Percentiles rank a stretch among this genome's conserved stretches.
These are phyloP conservation scores for Hiodon alosoides DNA, from an alignment of 2,113 vertebrate species.

Conservation along the genomic window DNA sequence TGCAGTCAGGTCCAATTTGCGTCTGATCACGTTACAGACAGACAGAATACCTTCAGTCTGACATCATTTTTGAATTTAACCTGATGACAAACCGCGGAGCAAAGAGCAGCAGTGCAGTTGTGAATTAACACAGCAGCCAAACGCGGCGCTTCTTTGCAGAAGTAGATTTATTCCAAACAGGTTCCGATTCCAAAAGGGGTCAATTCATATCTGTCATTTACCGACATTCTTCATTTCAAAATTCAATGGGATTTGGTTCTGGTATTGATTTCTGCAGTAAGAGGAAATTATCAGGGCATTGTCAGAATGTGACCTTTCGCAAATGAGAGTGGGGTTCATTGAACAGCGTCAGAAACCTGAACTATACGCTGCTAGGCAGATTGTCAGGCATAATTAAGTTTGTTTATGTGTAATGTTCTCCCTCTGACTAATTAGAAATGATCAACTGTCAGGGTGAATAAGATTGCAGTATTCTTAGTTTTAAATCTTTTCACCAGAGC, in stretches of 20 bases:
- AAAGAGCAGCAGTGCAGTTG: conserved; percentile 20
- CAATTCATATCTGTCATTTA: conserved; percentile 48
- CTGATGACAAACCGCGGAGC: not conserved
- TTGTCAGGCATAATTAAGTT: conserved; percentile 17
- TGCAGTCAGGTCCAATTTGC: not conserved
- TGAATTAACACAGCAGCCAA: conserved; percentile 9
- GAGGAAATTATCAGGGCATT: conserved; percentile 50
- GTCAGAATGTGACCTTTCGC: conserved; percentile 49
- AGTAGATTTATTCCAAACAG: conserved; percentile 30
- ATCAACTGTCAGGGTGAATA: conserved; percentile 29
- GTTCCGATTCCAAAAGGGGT: conserved; percentile 27
- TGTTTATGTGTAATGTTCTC: conserved; percentile 31
- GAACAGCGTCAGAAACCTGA: conserved; percentile 3
- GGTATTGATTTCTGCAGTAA: conserved; percentile 48
- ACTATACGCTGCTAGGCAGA: not conserved
- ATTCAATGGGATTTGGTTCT: conserved; percentile 49
- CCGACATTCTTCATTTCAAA: conserved; percentile 46
- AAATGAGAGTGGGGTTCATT: conserved; percentile 44
- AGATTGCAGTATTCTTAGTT: conserved; percentile 24
- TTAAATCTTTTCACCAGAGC: not conserved
- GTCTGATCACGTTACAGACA: not conserved
- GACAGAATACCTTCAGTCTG: conserved; percentile 12
- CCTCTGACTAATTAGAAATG: conserved; percentile 24
- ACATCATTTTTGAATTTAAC: conserved; percentile 20
- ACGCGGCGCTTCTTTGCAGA: conserved; percentile 30